Conservation (phyloP, 2,113 vertebrate species). For the Coptodon bakossiorum region DNA sequence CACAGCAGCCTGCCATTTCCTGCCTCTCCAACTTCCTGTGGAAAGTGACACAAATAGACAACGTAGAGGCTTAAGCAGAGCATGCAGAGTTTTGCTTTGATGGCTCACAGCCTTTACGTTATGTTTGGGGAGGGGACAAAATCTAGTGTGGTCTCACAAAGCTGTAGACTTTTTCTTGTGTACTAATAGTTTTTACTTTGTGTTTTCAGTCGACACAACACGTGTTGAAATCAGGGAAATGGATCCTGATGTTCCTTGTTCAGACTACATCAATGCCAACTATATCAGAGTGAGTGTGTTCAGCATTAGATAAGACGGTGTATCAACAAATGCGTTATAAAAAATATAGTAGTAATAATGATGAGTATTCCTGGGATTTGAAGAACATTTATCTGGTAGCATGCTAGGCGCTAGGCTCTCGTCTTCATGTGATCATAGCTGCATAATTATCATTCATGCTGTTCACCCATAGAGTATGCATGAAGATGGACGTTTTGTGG, state of each 20-base stretch:
- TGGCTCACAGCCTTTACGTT: not conserved
- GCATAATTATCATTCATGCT: not conserved
- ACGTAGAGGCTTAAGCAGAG: not conserved
- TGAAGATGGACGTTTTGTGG: conserved; percentile 70
- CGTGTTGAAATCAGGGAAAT: conserved; percentile 72
- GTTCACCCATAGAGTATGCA: conserved; percentile 60
- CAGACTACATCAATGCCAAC: conserved; percentile 86
- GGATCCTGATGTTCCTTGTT: conserved; percentile 70
- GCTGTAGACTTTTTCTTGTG: not conserved
- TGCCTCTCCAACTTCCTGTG: conserved; percentile 61
- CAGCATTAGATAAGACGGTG: not conserved
- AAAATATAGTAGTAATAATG: not conserved
- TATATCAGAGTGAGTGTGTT: conserved; percentile 76
- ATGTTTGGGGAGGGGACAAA: not conserved
- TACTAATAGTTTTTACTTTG: not conserved
- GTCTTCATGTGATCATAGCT: not conserved
- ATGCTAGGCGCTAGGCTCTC: not conserved
- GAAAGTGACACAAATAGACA: conserved; percentile 56
- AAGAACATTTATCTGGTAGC: not conserved
- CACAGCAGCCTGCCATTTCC: conserved; percentile 41
- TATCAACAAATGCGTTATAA: not conserved
- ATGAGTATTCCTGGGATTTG: not conserved
- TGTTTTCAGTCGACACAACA: conserved; percentile 77
- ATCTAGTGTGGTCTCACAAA: not conserved
- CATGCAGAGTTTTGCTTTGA: not conserved